Evolutionary conservation across 2,797 vertebrate genomes (phyloP), one percentile per base, ranked within the genome.

Genomic region (Siniperca scherzeri): DNA sequence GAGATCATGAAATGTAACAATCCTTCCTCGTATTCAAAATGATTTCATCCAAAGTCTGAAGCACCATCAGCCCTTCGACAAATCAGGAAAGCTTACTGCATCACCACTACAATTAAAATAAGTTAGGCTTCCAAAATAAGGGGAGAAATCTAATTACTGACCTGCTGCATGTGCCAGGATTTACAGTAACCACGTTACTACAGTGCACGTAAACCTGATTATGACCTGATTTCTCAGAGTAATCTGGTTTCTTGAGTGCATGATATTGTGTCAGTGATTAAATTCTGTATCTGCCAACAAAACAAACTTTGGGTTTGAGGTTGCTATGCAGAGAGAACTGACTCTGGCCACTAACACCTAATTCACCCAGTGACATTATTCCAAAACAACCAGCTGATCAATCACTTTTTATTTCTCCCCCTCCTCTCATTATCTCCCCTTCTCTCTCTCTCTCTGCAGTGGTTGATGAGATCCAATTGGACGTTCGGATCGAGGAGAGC

Each of bases 401-500:
- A 22, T 33, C 19, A 3, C 16, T 19, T 12, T 27, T 7, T 7
- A 5, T 30, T 8, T 27, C 10, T 55, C n/a, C 33, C 17, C 3
- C 5, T 30, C 30, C 27, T 27, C 27, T 27, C 27, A 27, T 27
- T 27, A 27, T 27, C 27, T 27, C 27, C 27, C 27, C 2, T 2
- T 27, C 27, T 27, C 30, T 30, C 30, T 30, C 53, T 55, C 38
- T 59, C 52, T 79, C 71, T 74, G 64, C 70, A 95, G 95, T 36
- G 38, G 61, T 92, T 0, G 88, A 94, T 57, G 95, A 96, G 88
- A 87, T 96, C 87, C 90, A 74, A 53, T 3, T 96, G 67, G 95
- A 96, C 62, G 85, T 96, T 33, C 90, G 90, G 68, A 93, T 96
- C 38, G 93, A 96, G 92, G 95, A 95, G 89, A 95, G 76, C 2